Evolutionary conservation across 2,888 invertebrate species (phyloP).

Genomic region (Heteropelma amictum): DNA sequence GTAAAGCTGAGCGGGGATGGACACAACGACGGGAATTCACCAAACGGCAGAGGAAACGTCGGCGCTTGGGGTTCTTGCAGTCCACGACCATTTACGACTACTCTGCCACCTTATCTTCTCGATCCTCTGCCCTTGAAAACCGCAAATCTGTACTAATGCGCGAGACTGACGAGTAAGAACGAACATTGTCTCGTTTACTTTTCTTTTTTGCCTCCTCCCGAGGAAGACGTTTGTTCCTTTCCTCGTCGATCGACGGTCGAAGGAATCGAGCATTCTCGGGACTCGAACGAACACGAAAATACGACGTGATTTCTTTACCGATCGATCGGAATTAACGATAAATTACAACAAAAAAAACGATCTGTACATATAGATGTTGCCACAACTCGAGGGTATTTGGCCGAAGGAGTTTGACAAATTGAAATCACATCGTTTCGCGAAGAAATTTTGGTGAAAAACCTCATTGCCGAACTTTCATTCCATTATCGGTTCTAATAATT

Average conservation of each 20-base stretch:
- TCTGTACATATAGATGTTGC: not conserved
- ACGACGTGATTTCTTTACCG: not conserved
- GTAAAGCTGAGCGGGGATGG: conserved; percentile 62
- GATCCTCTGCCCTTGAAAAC: conserved; percentile 76
- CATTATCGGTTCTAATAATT: too few species aligned
- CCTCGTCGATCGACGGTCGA: not conserved
- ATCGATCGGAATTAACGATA: not conserved
- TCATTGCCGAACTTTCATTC: not conserved
- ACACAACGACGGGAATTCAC: conserved; percentile 70
- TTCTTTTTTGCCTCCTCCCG: not conserved
- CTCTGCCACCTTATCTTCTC: conserved; percentile 80
- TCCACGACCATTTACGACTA: conserved; percentile 82
- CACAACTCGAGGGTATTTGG: not conserved
- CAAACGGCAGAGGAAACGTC: conserved; percentile 74
- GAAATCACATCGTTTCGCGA: too few species aligned
- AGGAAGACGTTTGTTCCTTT: not conserved
- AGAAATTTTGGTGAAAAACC: too few species aligned
- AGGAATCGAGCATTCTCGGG: not conserved
- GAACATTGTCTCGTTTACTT: conserved; percentile 45
- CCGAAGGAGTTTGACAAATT: not conserved
- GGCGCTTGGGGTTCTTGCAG: conserved; percentile 83
- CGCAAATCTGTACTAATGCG: conserved; percentile 74
- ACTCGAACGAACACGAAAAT: not conserved
- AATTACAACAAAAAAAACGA: not conserved
- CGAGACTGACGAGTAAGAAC: conserved; percentile 30